A percentile compares a stretch with the other conserved stretches of the same genome.
Evolutionary conservation across 2,888 invertebrate species (phyloP).

Genomic region (Syrista parreyssii): DNA sequence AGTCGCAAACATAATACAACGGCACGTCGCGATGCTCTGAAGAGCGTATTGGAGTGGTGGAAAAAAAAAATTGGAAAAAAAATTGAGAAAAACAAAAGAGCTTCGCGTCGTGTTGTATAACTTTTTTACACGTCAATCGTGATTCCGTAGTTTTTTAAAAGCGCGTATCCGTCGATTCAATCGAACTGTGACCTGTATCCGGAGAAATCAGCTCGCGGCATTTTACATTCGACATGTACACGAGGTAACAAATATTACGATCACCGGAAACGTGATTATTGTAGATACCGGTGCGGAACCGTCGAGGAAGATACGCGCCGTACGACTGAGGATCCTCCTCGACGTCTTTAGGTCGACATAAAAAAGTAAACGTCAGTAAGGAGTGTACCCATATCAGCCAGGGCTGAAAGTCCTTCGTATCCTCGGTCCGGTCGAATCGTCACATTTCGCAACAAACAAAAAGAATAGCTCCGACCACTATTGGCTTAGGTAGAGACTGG

Average conservation of each 20-base stretch:
- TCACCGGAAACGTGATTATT: no score
- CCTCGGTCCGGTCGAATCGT: slow-evolving; percentile 4
- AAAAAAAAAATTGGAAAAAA: not conserved
- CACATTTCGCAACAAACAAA: slow-evolving; percentile 15
- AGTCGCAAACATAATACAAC: not conserved
- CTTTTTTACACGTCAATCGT: slow-evolving; percentile 53
- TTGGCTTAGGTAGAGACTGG: slow-evolving; percentile 31
- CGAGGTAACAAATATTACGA: not conserved
- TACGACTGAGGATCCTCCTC: no score
- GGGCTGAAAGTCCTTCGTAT: not conserved
- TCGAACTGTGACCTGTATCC: not conserved
- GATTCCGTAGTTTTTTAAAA: slow-evolving; percentile 52
- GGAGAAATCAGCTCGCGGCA: slow-evolving; percentile 2
- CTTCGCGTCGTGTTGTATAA: slow-evolving; percentile 32
- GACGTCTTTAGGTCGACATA: no score
- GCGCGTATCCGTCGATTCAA: slow-evolving; percentile 27
- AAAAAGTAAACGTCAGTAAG: no score
- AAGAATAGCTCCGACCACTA: slow-evolving; percentile 29
- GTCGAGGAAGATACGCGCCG: no score
- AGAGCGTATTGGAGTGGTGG: no score
- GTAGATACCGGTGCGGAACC: no score
- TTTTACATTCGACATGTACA: not conserved
- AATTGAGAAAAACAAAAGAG: slow-evolving; percentile 5
- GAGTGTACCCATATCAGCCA: no score
- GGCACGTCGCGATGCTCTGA: not conserved